Evolutionary conservation across 2,797 vertebrate species (phyloP).

Genomic region (Myotis pilosus): DNA sequence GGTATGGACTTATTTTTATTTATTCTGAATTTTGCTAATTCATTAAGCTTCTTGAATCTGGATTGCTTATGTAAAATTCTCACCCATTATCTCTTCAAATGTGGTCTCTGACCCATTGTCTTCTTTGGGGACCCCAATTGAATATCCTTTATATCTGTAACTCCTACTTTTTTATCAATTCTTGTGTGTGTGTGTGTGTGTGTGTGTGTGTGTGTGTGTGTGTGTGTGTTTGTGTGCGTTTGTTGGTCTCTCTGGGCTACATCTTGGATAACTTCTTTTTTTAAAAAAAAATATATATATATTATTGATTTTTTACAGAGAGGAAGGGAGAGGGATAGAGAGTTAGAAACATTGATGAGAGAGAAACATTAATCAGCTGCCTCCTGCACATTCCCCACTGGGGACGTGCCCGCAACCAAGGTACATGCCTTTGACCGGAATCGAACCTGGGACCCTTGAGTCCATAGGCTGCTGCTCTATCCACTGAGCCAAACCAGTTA

Average conservation of each 20-base stretch:
- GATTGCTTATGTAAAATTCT: background rate
- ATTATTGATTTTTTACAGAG: too few relatives aligned
- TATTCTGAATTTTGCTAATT: constrained; percentile 7
- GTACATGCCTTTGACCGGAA: too few relatives aligned
- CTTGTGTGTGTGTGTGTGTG: background rate
- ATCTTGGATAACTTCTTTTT: constrained; percentile 11
- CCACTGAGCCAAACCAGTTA: too few relatives aligned
- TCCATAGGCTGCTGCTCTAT: too few relatives aligned
- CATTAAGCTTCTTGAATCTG: background rate
- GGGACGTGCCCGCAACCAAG: too few relatives aligned
- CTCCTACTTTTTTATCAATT: background rate
- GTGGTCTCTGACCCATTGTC: background rate
- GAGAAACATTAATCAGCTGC: too few relatives aligned
- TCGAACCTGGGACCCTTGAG: too few relatives aligned
- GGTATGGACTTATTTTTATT: background rate
- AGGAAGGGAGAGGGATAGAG: too few relatives aligned
- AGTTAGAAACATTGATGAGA: too few relatives aligned
- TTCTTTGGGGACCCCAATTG: background rate
- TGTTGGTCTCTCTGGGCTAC: background rate
- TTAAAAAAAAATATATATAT: too few relatives aligned
- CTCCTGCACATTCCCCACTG: too few relatives aligned
- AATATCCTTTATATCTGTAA: background rate
- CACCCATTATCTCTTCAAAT: background rate
- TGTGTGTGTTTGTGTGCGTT: background rate
- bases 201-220: too few relatives aligned